phyloP scores from a whole-genome alignment of 2,797 vertebrate genomes.

The Neoniphon sammara region DNA sequence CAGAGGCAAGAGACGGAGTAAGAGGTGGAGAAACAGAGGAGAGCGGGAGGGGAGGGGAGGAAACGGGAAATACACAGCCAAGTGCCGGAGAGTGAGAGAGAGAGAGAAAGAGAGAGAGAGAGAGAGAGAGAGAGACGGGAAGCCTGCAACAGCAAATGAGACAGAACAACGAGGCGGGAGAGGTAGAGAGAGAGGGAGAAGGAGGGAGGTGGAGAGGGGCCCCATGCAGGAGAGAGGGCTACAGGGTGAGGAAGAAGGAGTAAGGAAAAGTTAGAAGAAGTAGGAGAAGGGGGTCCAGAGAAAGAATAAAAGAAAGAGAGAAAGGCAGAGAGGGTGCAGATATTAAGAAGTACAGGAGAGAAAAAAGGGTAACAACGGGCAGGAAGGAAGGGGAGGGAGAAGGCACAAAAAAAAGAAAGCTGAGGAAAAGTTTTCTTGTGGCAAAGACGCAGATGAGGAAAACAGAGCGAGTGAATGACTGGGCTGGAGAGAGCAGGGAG shows the following conservation, averaged over 20 bases:
- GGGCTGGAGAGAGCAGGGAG: slow-evolving; percentile 70
- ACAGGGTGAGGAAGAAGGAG: slow-evolving; percentile 76
- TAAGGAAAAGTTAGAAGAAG: slow-evolving; percentile 75
- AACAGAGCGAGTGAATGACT: slow-evolving; percentile 83
- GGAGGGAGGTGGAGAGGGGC: slow-evolving; percentile 80
- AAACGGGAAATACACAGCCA: slow-evolving; percentile 78
- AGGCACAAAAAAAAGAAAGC: slow-evolving; percentile 64
- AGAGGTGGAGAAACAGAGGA: slow-evolving; percentile 74
- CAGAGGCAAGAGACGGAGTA: slow-evolving; percentile 67
- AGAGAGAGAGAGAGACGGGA: slow-evolving; percentile 63
- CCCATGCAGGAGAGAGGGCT: slow-evolving; percentile 79
- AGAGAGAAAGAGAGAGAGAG: slow-evolving; percentile 46
- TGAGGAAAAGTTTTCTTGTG: slow-evolving; percentile 79
- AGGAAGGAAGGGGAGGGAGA: slow-evolving; percentile 79
- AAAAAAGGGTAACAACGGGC: slow-evolving; percentile 73
- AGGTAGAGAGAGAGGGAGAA: slow-evolving; percentile 74
- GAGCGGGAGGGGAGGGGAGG: slow-evolving; percentile 73
- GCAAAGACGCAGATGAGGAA: slow-evolving; percentile 83
- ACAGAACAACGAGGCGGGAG: slow-evolving; percentile 77
- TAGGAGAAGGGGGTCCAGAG: slow-evolving; percentile 51
- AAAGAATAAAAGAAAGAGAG: slow-evolving; percentile 27
- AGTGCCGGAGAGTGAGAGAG: slow-evolving; percentile 62
- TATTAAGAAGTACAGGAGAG: slow-evolving; percentile 66
- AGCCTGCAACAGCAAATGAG: slow-evolving; percentile 80
- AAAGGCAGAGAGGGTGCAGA: slow-evolving; percentile 30